Conservation (phyloP, 2,797 vertebrate genomes). For the Sphenodon punctatus region DNA sequence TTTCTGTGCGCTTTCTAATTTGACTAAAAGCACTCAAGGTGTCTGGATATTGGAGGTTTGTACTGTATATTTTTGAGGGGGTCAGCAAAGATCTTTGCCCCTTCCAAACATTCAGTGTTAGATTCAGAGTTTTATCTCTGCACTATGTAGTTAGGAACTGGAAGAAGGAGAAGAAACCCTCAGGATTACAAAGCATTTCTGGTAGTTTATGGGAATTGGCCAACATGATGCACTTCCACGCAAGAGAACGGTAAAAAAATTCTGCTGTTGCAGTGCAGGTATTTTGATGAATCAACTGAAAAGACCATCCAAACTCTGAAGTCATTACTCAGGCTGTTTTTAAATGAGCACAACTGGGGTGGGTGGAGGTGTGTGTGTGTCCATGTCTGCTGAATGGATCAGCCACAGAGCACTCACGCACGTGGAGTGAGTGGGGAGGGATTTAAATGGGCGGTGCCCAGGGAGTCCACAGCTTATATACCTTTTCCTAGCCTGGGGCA, state of each 20-base stretch:
- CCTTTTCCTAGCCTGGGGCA: too few relatives aligned
- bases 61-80: conserved; percentile 20
- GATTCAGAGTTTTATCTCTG: conserved; percentile 17
- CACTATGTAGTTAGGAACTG: conserved; percentile 18
- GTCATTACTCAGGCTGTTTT: conserved; percentile 45
- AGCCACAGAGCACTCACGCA: too few relatives aligned
- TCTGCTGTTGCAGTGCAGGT: neutral
- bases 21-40: too few relatives aligned
- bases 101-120: conserved; percentile 56
- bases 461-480: too few relatives aligned
- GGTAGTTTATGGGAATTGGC: conserved; percentile 8
- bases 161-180: conserved; percentile 30
- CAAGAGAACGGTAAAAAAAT: neutral
- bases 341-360: too few relatives aligned
- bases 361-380: too few relatives aligned
- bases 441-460: too few relatives aligned
- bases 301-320: conserved; percentile 31
- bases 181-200: conserved; percentile 29
- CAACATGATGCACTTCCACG: neutral
- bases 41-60: neutral
- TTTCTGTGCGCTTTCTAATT: too few relatives aligned
- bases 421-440: too few relatives aligned
- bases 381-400: too few relatives aligned
- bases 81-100: neutral
- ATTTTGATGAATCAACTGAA: conserved; percentile 41